A percentile compares a stretch with the other conserved stretches of the same genome.
Evolutionary conservation across 2,113 vertebrate species (phyloP).

Genomic region (Camelus bactrianus): DNA sequence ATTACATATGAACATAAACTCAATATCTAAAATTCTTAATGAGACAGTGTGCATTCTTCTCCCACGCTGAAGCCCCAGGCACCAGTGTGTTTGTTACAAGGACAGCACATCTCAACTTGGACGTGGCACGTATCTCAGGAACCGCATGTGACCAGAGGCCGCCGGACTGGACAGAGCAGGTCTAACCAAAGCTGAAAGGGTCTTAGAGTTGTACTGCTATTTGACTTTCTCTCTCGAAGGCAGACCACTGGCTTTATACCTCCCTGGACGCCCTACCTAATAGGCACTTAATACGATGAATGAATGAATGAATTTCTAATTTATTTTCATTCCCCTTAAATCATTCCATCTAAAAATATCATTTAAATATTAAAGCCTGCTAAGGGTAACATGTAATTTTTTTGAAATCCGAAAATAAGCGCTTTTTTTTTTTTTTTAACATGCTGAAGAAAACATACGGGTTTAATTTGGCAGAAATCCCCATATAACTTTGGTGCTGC

Average conservation of each 20-base stretch:
- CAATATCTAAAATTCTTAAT: neutral
- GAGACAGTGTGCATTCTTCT: neutral
- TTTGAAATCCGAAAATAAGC: conserved; percentile 34
- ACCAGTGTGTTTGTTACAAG: neutral
- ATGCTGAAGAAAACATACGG: neutral
- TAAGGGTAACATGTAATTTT: neutral
- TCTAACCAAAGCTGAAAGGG: neutral
- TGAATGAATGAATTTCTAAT: neutral
- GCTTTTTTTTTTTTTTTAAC: neutral
- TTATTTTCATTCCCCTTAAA: neutral
- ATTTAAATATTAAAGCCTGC: neutral
- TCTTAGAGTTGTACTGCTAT: neutral
- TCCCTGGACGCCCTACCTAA: neutral
- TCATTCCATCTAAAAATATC: neutral
- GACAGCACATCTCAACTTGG: neutral
- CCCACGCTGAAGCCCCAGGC: neutral
- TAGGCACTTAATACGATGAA: neutral
- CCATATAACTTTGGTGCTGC: neutral
- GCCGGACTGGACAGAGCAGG: neutral
- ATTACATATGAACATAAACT: neutral
- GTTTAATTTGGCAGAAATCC: neutral
- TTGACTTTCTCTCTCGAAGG: neutral
- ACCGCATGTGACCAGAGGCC: neutral
- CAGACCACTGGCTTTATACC: neutral
- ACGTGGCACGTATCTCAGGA: neutral